These are phyloP conservation scores for Zaprionus gabonicus DNA, from an alignment of 1,140 invertebrate species.

Conservation along the genomic window DNA sequence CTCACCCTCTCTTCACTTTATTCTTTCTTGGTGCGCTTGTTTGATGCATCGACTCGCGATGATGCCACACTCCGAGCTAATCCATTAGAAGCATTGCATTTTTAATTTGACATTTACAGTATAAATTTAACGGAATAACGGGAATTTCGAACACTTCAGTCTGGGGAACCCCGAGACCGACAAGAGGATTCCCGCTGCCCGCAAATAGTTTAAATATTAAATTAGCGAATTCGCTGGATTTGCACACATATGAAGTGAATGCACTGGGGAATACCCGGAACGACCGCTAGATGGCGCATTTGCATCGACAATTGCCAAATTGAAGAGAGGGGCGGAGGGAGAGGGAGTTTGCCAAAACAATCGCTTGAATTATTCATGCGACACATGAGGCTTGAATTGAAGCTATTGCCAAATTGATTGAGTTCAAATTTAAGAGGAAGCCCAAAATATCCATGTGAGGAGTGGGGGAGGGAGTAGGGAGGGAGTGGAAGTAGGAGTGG, in stretches of 20 bases:
- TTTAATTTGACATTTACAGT: slow-evolving; percentile 81
- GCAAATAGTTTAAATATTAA: slow-evolving; percentile 72
- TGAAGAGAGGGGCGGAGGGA: no score
- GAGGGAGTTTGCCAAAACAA: slow-evolving; percentile 14
- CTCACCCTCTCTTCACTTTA: no score
- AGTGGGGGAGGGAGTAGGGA: neutral
- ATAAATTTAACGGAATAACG: slow-evolving; percentile 59
- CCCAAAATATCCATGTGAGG: neutral
- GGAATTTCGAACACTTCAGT: neutral
- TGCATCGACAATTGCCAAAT: slow-evolving; percentile 50
- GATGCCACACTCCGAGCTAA: slow-evolving; percentile 58
- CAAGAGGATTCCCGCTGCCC: slow-evolving; percentile 26
- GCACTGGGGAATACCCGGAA: slow-evolving; percentile 17
- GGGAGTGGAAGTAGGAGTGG: neutral
- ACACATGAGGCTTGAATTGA: slow-evolving; percentile 49
- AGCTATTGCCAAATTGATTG: slow-evolving; percentile 33
- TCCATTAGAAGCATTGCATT: slow-evolving; percentile 79
- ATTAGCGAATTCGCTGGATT: slow-evolving; percentile 37
- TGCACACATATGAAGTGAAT: slow-evolving; percentile 26
- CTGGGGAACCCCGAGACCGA: neutral
- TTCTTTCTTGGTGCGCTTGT: slow-evolving; percentile 1
- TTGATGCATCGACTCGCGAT: slow-evolving; percentile 70
- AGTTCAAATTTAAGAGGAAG: slow-evolving; percentile 4
- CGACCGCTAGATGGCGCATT: slow-evolving; percentile 56
- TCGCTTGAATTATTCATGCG: slow-evolving; percentile 49